Conservation (phyloP, 2,797 vertebrate species). For the Okamejei kenojei region DNA sequence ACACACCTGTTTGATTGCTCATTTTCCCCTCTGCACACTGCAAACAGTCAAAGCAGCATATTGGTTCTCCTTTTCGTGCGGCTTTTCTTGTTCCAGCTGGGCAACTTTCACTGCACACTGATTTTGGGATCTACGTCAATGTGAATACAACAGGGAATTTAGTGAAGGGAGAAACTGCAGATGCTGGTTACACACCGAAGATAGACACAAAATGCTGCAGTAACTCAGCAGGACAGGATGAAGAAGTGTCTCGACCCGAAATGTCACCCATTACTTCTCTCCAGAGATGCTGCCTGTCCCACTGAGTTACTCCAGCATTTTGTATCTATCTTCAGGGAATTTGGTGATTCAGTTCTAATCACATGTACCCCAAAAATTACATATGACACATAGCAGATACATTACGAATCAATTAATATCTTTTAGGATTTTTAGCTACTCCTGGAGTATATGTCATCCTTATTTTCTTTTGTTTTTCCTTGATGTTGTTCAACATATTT, state of each 20-base stretch:
- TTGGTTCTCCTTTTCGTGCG: constrained; percentile 9
- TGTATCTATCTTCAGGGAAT: neutral
- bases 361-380: neutral
- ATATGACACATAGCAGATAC: neutral
- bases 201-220: too few relatives aligned
- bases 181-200: too few relatives aligned
- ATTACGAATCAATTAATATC: neutral
- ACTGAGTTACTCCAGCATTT: too few relatives aligned
- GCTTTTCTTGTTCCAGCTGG: constrained; percentile 23
- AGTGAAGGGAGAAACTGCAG: too few relatives aligned
- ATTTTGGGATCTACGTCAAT: neutral
- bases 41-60: constrained; percentile 29
- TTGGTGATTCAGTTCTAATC: neutral
- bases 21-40: constrained; percentile 12
- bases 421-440: neutral
- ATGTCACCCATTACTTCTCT: too few relatives aligned
- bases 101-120: constrained; percentile 24
- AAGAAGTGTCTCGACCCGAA: too few relatives aligned
- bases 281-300: too few relatives aligned
- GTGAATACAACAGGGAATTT: neutral
- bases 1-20: constrained; percentile 15
- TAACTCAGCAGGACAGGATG: too few relatives aligned
- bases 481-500: neutral
- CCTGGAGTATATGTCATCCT: neutral
- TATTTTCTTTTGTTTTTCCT: neutral